Evolutionary conservation across 2,888 invertebrate species (phyloP).

Genomic region (Drosophila prolongata): DNA sequence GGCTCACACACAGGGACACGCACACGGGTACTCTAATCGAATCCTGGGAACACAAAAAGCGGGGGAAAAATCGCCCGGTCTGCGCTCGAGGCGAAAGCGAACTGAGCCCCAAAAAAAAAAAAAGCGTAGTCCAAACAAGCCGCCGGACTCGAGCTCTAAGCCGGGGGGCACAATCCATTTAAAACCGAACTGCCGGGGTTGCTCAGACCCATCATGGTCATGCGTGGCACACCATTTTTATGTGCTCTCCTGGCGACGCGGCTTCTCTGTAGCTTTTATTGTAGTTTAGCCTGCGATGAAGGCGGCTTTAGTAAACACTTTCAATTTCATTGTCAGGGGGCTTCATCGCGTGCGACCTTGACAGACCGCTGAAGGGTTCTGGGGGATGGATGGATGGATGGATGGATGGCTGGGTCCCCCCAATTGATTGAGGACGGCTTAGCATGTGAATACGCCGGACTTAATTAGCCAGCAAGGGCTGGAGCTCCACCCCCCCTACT

Average conservation of each 20-base stretch:
- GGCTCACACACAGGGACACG: neutral
- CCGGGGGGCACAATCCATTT: neutral
- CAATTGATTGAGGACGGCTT: conserved; percentile 70
- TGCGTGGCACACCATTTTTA: conserved; percentile 27
- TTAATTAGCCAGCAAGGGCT: conserved; percentile 63
- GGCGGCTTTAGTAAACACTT: conserved; percentile 26
- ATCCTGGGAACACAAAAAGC: conserved; percentile 9
- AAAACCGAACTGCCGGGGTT: neutral
- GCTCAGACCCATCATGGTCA: conserved; percentile 17
- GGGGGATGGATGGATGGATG: conserved; percentile 2
- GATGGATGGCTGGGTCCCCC: neutral
- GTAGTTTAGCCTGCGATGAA: neutral
- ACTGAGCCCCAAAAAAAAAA: conserved; percentile 31
- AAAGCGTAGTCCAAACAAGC: conserved; percentile 9
- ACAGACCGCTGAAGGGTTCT: conserved; percentile 6
- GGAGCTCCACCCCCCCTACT: neutral
- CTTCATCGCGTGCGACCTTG: conserved; percentile 46
- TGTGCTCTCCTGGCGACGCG: conserved; percentile 8
- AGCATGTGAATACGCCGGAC: conserved; percentile 61
- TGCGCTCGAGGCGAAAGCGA: conserved; percentile 41
- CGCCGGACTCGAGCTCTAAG: conserved; percentile 6
- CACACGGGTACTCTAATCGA: conserved; percentile 4
- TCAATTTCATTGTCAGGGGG: conserved; percentile 36
- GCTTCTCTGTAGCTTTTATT: neutral
- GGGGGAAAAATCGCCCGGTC: conserved; percentile 22